Evolutionary conservation across 2,797 vertebrate species (phyloP), one percentile per base, ranked within the genome.

Genomic region (Melopsittacus undulatus): DNA sequence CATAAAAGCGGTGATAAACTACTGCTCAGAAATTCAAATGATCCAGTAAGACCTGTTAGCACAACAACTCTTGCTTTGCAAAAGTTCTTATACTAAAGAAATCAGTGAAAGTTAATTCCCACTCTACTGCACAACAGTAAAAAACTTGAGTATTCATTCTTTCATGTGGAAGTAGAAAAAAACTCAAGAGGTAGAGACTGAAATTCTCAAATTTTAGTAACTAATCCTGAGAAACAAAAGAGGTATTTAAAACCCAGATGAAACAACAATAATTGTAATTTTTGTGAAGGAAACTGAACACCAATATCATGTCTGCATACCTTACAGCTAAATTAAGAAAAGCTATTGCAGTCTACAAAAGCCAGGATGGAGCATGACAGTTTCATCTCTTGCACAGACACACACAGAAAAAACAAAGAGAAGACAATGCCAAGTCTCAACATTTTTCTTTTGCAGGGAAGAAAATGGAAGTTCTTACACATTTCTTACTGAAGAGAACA

Each of bases 111-210:
- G 29, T 5, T 8, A 59, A 76, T 30, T 3, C 5, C 7, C 10
- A 40, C 11, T 77, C 34, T 52, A 16, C 34, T 32, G 27, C 13
- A 36, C 63, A 94, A n/a, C 7, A 56, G 16, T 42, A 74, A 52
- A 24, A 66, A 88, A 83, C 15, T 4, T 11, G 18, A 62, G 8
- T 16, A 61, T 69, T 57, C 10, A 13, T 57, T 72, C 42, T 54
- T 80, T 64, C 15, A 54, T 0, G 0, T 21, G n/a, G 19, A 84
- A 73, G 1, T 62, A 4, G 27, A 16, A 66, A 34, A 56, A 75
- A 30, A 5, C 3, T 24, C 34, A 48, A 49, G 40, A 72, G 5
- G 7, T 45, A 7, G 9, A 73, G 29, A 57, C 0, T 64, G 24
- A 92, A 64, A 83, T 51, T 51, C 21, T 67, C 19, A 52, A 45